These are phyloP conservation scores for Pipistrellus kuhlii DNA, from an alignment of 2,797 vertebrate species.

Conservation along the genomic window DNA sequence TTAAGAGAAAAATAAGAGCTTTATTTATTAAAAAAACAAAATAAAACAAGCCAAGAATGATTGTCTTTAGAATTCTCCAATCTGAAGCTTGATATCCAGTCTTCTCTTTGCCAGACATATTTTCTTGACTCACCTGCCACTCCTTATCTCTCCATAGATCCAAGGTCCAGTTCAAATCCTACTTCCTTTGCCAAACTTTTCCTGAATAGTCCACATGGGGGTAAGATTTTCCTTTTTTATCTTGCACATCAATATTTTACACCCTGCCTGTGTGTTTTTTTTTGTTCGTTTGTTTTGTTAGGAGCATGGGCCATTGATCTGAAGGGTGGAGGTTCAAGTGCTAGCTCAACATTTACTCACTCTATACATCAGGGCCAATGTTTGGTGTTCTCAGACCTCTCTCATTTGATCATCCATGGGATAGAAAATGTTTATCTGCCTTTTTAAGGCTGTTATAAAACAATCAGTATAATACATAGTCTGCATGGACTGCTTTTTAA, in stretches of 20 bases:
- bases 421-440: neutral
- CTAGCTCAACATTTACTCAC: neutral
- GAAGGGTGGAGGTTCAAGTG: neutral
- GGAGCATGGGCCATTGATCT: neutral
- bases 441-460: conserved; percentile 1
- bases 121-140: neutral
- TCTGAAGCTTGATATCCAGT: neutral
- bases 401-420: neutral
- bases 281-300: neutral
- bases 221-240: neutral
- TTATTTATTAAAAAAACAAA: neutral
- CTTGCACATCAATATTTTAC: neutral
- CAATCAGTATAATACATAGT: neutral
- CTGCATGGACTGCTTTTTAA: neutral
- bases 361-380: neutral
- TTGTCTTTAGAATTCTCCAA: neutral
- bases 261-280: neutral
- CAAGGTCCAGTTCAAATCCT: neutral
- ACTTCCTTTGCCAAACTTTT: neutral
- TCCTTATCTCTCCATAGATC: neutral
- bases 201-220: neutral
- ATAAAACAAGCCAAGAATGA: neutral
- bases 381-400: neutral
- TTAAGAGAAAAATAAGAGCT: neutral
- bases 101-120: neutral